Evolutionary conservation across 1,140 invertebrate genomes (phyloP).

Genomic region (Propsilocerus akamusi): DNA sequence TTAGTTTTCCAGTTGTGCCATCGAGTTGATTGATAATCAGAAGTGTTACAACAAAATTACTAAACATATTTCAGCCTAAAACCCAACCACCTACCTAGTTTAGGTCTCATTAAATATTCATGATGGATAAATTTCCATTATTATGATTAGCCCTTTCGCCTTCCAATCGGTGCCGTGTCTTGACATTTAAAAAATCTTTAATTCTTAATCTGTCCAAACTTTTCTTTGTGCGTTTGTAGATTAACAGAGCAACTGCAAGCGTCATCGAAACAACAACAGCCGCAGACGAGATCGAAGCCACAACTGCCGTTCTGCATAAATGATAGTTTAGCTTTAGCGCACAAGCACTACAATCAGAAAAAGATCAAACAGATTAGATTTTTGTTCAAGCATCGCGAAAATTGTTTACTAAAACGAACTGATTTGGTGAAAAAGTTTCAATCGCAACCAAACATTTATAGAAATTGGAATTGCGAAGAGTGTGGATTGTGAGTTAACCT

Average conservation of each 20-base stretch:
- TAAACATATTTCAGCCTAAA: too few species aligned
- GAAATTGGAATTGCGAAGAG: conserved; percentile 17
- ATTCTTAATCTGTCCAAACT: too few species aligned
- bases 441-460: conserved; percentile 11
- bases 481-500: conserved; percentile 21
- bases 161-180: too few species aligned
- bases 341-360: conserved; percentile 1
- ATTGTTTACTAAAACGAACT: background rate
- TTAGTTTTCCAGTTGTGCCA: too few species aligned
- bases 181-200: too few species aligned
- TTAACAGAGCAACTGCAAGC: background rate
- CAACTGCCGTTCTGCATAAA: conserved; percentile 1
- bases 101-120: too few species aligned
- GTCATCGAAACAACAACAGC: background rate
- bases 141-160: too few species aligned
- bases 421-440: conserved; percentile 6
- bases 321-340: conserved; percentile 1
- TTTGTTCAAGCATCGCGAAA: background rate
- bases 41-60: too few species aligned
- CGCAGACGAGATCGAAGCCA: background rate
- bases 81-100: too few species aligned
- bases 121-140: too few species aligned
- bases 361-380: background rate
- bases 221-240: background rate
- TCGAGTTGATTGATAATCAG: too few species aligned